A percentile compares a stretch with the other conserved stretches of the same genome.
phyloP scores from a whole-genome alignment of 2,113 vertebrate species.

The Psammodynastes pulverulentus region DNA sequence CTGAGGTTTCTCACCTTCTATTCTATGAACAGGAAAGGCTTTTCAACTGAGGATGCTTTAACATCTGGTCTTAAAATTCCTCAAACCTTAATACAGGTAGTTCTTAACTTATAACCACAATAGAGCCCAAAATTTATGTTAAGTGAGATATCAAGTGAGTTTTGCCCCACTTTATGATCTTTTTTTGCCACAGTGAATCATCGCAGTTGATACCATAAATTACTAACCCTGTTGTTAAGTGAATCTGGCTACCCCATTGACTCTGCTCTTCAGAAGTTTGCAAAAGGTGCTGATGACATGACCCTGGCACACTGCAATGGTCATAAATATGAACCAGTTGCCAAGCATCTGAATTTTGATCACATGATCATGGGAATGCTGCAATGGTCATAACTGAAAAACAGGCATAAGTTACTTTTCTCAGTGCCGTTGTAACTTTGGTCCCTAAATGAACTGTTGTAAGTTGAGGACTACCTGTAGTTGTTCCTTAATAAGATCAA shows the following conservation, averaged over 20 bases:
- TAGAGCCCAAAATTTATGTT: background rate
- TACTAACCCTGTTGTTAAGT: background rate
- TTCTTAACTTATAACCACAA: background rate
- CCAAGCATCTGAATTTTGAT: too few relatives aligned
- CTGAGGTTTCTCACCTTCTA: background rate
- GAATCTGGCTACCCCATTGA: background rate
- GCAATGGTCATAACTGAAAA: too few relatives aligned
- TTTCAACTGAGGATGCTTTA: background rate
- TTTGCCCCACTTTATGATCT: background rate
- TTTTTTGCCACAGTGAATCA: background rate
- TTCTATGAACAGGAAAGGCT: background rate
- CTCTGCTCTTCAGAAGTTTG: background rate
- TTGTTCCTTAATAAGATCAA: background rate
- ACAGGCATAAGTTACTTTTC: too few relatives aligned
- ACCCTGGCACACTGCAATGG: too few relatives aligned
- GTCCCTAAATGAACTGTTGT: too few relatives aligned
- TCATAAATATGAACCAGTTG: background rate
- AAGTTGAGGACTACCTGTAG: too few relatives aligned
- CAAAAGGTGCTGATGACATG: background rate
- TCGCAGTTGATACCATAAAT: background rate
- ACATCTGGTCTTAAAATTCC: background rate
- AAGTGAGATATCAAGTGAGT: background rate
- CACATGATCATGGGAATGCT: too few relatives aligned
- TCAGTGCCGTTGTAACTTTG: too few relatives aligned
- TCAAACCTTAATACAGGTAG: background rate